phyloP scores from a whole-genome alignment of 2,113 vertebrate species.

The Ptychochromis oligacanthus region DNA sequence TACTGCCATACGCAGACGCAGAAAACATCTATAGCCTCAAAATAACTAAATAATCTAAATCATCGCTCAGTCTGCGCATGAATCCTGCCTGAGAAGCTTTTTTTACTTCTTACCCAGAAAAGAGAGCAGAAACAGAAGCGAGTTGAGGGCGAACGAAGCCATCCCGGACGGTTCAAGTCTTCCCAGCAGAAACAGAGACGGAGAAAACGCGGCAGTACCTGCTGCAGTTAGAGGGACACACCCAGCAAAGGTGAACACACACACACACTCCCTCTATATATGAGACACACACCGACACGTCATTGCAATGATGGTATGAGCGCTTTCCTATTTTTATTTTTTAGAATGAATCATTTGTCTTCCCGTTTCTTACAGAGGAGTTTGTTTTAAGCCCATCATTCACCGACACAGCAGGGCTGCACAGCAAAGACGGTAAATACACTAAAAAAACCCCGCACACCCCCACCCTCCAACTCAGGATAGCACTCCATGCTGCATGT shows the following conservation, averaged over 20 bases:
- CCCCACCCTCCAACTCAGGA: too few species aligned
- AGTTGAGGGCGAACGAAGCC: slow-evolving; percentile 14
- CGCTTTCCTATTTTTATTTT: not conserved
- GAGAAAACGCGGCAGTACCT: slow-evolving; percentile 12
- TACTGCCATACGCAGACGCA: not conserved
- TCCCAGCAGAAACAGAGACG: slow-evolving; percentile 17
- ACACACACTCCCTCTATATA: not conserved
- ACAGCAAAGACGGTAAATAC: too few species aligned
- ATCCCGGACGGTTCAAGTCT: slow-evolving; percentile 46
- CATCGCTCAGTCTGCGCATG: not conserved
- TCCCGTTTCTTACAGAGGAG: too few species aligned
- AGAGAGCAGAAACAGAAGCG: slow-evolving; percentile 35
- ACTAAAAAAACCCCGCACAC: too few species aligned
- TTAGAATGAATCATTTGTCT: not conserved
- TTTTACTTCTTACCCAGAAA: slow-evolving; percentile 7
- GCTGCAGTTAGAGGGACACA: slow-evolving; percentile 46
- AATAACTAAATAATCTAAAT: not conserved
- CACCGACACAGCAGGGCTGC: too few species aligned
- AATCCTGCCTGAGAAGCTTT: not conserved
- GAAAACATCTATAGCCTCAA: not conserved
- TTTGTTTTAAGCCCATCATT: too few species aligned
- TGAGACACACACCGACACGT: not conserved
- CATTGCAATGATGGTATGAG: not conserved
- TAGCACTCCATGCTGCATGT: too few species aligned
- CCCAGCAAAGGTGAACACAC: slow-evolving; percentile 36